These are phyloP conservation scores for Osmerus eperlanus DNA, from an alignment of 2,113 vertebrate genomes.

Conservation along the genomic window DNA sequence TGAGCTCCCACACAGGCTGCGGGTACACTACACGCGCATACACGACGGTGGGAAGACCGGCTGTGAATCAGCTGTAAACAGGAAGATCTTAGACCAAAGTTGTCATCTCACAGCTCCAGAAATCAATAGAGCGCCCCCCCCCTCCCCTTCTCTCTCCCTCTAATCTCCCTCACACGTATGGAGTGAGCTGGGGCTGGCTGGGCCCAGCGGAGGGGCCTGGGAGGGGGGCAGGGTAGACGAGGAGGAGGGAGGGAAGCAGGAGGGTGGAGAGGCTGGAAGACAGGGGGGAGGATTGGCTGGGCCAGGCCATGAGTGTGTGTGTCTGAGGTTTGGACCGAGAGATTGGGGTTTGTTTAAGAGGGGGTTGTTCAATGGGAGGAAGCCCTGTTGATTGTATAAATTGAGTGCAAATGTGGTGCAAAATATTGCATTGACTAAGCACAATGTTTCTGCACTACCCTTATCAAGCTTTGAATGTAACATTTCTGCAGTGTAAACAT, in stretches of 20 bases:
- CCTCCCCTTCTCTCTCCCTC: conserved; percentile 24
- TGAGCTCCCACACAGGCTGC: too few species aligned
- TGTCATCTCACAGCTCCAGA: conserved; percentile 59
- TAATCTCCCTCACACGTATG: conserved; percentile 46
- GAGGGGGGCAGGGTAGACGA: conserved; percentile 18
- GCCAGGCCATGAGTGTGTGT: background rate
- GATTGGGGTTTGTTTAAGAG: background rate
- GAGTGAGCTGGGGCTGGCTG: conserved; percentile 35
- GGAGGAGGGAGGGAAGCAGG: conserved; percentile 8
- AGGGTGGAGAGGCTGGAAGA: background rate
- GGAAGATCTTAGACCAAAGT: conserved; percentile 49
- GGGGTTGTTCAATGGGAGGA: background rate
- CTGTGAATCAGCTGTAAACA: conserved; percentile 56
- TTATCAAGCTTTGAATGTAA: conserved; percentile 8
- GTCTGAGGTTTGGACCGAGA: background rate
- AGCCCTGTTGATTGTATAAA: background rate
- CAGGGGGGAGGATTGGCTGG: conserved; percentile 24
- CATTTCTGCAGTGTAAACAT: background rate
- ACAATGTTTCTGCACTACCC: too few species aligned
- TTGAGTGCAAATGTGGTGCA: background rate
- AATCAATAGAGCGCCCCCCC: conserved; percentile 63
- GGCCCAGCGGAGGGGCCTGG: conserved; percentile 26
- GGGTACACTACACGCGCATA: too few species aligned
- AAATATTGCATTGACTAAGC: background rate
- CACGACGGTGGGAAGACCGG: too few species aligned